These are phyloP conservation scores for Lepidotrigona ventralis DNA, from an alignment of 1,140 invertebrate species.

Conservation along the genomic window DNA sequence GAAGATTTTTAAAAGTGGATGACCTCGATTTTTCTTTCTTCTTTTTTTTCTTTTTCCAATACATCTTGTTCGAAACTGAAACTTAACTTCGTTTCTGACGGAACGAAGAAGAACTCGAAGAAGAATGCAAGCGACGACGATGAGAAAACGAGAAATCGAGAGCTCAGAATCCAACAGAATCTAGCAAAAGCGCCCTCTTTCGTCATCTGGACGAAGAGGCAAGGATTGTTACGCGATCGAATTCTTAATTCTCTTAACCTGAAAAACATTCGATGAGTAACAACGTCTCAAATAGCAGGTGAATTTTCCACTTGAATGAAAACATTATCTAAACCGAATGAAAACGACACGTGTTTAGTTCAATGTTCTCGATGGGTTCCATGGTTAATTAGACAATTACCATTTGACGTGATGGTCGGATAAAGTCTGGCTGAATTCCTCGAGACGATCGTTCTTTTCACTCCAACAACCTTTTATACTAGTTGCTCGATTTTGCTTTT, in stretches of 20 bases:
- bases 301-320: background rate
- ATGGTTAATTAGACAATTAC: background rate
- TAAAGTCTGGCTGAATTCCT: slow-evolving; percentile 24
- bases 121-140: background rate
- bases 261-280: background rate
- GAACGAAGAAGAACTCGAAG: background rate
- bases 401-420: background rate
- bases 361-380: background rate
- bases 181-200: slow-evolving; percentile 6
- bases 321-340: background rate
- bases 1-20: too few species aligned
- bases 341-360: background rate
- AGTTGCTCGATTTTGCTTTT: slow-evolving; percentile 6
- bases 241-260: slow-evolving; percentile 24
- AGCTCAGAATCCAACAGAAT: background rate
- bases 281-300: background rate
- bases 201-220: slow-evolving; percentile 1
- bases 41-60: too few species aligned
- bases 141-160: background rate
- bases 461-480: background rate
- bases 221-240: too few species aligned
- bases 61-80: too few species aligned
- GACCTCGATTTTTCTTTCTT: too few species aligned
- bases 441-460: slow-evolving; percentile 1
- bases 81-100: too few species aligned